phyloP scores from a whole-genome alignment of 2,113 vertebrate species.

The Channa maculata region DNA sequence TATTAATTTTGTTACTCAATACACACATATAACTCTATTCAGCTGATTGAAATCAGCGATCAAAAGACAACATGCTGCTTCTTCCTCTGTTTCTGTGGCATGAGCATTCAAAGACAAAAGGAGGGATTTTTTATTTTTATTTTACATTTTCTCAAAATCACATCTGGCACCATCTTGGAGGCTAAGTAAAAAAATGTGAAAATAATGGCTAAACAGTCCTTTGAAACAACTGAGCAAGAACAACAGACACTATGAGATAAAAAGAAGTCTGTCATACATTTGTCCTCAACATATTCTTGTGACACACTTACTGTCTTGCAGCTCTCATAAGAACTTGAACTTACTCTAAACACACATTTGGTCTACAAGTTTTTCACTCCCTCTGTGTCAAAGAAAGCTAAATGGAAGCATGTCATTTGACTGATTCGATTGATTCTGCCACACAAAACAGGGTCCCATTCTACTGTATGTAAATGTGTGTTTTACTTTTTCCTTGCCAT shows the following conservation, averaged over 20 bases:
- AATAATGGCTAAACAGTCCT: neutral
- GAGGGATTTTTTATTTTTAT: neutral
- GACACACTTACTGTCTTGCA: neutral
- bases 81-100: neutral
- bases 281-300: neutral
- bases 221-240: neutral
- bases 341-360: neutral
- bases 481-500: neutral
- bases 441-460: too few species aligned
- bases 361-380: neutral
- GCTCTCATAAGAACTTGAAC: neutral
- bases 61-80: neutral
- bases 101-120: neutral
- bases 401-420: neutral
- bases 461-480: neutral
- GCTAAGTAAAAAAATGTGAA: neutral
- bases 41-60: slow-evolving; percentile 5
- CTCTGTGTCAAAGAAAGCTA: neutral
- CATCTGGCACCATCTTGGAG: neutral
- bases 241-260: neutral
- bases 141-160: neutral
- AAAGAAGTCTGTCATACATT: neutral
- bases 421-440: too few species aligned
- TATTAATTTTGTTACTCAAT: too few species aligned
- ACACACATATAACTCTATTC: neutral